Evolutionary conservation across 2,888 invertebrate species (phyloP).

Genomic region (Ligdia adustata): DNA sequence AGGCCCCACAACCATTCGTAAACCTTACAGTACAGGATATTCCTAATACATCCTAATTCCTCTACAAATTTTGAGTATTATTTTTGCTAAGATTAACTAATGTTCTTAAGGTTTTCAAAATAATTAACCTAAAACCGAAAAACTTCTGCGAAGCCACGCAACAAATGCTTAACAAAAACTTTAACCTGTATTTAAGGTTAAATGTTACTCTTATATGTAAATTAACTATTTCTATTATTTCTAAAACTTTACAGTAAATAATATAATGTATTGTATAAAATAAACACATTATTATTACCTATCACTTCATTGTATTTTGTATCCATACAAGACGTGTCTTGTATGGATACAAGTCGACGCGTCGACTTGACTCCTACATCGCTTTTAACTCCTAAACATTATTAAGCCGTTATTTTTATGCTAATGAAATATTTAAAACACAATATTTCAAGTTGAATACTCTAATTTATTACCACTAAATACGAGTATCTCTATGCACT

Average conservation of each 20-base stretch:
- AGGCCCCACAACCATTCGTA: too few species aligned
- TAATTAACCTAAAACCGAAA: conserved; percentile 49
- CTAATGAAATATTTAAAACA: conserved; percentile 29
- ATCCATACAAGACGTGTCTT: not conserved
- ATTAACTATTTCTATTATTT: too few species aligned
- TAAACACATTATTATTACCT: too few species aligned
- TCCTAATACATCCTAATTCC: too few species aligned
- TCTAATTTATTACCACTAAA: conserved; percentile 36
- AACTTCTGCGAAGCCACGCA: conserved; percentile 28
- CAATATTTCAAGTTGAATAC: conserved; percentile 27
- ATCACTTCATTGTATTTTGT: too few species aligned
- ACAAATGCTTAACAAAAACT: conserved; percentile 45
- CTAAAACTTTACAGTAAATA: too few species aligned
- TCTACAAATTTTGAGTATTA: too few species aligned
- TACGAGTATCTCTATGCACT: conserved; percentile 56
- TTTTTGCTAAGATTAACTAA: too few species aligned
- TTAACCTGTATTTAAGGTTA: conserved; percentile 82
- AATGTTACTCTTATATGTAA: too few species aligned
- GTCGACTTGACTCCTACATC: conserved; percentile 4
- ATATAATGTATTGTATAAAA: too few species aligned
- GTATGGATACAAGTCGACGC: conserved; percentile 1
- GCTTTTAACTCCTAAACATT: conserved; percentile 18
- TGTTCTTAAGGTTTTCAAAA: too few species aligned
- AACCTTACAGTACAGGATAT: too few species aligned
- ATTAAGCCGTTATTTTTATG: conserved; percentile 29